phyloP scores from a whole-genome alignment of 1,140 invertebrate genomes.

The Sycophila sp. region DNA sequence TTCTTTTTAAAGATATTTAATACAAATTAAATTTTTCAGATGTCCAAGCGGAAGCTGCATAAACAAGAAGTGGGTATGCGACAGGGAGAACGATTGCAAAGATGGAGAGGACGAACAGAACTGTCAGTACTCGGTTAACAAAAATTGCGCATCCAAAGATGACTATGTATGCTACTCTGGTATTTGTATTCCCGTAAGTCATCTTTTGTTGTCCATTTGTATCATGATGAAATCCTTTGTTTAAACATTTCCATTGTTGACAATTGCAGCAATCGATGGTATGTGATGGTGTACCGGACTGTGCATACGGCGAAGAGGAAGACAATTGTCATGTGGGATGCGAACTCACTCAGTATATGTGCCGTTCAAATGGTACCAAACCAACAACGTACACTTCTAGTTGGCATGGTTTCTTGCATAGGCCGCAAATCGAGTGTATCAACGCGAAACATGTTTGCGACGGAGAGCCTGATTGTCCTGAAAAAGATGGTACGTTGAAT shows the following conservation, averaged over 20 bases:
- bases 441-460: conserved; percentile 81
- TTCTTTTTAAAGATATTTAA: too few relatives aligned
- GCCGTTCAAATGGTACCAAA: conserved; percentile 67
- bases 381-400: conserved; percentile 13
- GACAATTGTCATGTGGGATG: conserved; percentile 76
- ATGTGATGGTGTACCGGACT: conserved; percentile 88
- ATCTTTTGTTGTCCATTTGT: too few relatives aligned
- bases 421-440: conserved; percentile 77
- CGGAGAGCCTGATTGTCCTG: conserved; percentile 78
- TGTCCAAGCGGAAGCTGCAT: conserved; percentile 78
- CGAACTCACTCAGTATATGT: conserved; percentile 78
- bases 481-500: conserved; percentile 72
- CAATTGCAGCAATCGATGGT: conserved; percentile 85
- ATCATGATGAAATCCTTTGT: too few relatives aligned
- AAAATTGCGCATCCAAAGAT: conserved; percentile 72
- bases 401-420: too few relatives aligned
- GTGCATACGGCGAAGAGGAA: conserved; percentile 86
- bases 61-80: conserved; percentile 81
- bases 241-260: too few relatives aligned
- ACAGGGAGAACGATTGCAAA: conserved; percentile 84
- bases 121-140: conserved; percentile 71
- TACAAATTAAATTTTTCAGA: too few relatives aligned
- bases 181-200: conserved; percentile 76
- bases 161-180: conserved; percentile 76
- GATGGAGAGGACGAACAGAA: conserved; percentile 83